Evolutionary conservation across 1,140 invertebrate species (phyloP).

Genomic region (Megalopta genalis): DNA sequence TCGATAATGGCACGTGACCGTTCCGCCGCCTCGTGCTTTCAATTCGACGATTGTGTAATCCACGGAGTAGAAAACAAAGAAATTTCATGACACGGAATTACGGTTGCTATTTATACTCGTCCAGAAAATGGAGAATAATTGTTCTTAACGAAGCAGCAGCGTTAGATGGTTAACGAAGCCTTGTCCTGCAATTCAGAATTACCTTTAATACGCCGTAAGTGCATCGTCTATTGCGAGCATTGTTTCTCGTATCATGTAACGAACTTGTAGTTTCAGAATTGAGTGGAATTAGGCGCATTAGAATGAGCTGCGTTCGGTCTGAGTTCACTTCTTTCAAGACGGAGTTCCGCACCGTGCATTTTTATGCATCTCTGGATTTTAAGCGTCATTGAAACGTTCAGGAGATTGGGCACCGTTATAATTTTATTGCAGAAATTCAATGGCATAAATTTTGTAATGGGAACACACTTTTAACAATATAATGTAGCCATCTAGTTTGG

Average conservation of each 20-base stretch:
- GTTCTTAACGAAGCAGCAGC: conserved; percentile 25
- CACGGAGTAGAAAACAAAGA: background rate
- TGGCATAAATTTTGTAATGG: too few relatives aligned
- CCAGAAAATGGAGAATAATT: conserved; percentile 25
- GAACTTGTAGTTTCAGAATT: background rate
- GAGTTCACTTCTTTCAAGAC: too few relatives aligned
- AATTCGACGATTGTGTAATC: conserved; percentile 4
- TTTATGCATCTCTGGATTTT: too few relatives aligned
- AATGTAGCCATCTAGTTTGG: too few relatives aligned
- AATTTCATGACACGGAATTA: background rate
- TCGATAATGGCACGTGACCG: background rate
- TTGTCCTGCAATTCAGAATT: conserved; percentile 11
- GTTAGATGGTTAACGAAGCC: conserved; percentile 8
- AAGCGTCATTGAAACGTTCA: too few relatives aligned
- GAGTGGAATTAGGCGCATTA: too few relatives aligned
- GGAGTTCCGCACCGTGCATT: too few relatives aligned
- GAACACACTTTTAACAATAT: too few relatives aligned
- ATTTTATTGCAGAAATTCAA: too few relatives aligned
- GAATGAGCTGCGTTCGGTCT: too few relatives aligned
- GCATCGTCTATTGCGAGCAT: background rate
- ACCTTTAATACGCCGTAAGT: conserved; percentile 1
- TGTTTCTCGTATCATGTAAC: background rate
- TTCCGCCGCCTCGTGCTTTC: background rate
- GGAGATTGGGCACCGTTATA: too few relatives aligned
- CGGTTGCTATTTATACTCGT: background rate